Percentiles rank a stretch among this genome's conserved stretches.
phyloP scores from a whole-genome alignment of 2,888 invertebrate species.

The Caenorhabditis imperialis region DNA sequence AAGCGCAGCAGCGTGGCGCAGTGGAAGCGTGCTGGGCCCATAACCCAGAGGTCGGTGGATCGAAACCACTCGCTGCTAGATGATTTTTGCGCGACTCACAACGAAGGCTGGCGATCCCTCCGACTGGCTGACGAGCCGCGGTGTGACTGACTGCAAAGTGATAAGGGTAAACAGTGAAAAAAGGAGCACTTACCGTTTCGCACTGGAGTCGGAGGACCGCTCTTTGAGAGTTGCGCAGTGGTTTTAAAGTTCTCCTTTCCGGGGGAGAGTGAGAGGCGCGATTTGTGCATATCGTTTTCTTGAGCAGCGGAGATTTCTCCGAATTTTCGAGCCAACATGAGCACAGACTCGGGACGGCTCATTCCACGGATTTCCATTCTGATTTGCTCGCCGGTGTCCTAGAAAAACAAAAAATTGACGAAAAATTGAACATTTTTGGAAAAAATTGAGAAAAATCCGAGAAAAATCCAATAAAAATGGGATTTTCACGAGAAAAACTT shows the following conservation, averaged over 20 bases:
- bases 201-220: slow-evolving; percentile 49
- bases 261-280: slow-evolving; percentile 38
- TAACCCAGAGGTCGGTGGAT: slow-evolving; percentile 90
- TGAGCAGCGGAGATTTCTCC: slow-evolving; percentile 59
- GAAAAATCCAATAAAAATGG: too few species aligned
- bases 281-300: slow-evolving; percentile 62
- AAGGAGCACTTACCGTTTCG: slow-evolving; percentile 32
- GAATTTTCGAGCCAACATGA: slow-evolving; percentile 62
- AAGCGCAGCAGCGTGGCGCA: slow-evolving; percentile 67
- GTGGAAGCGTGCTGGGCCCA: slow-evolving; percentile 86
- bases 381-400: slow-evolving; percentile 60
- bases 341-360: slow-evolving; percentile 62
- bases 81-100: slow-evolving; percentile 39
- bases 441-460: slow-evolving; percentile 6
- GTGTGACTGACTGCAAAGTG: background rate
- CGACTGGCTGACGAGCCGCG: slow-evolving; percentile 21
- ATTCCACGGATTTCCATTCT: slow-evolving; percentile 59
- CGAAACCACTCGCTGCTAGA: slow-evolving; percentile 77
- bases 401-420: too few species aligned
- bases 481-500: too few species aligned
- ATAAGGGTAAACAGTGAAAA: slow-evolving; percentile 7
- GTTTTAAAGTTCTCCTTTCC: slow-evolving; percentile 53
- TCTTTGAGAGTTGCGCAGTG: slow-evolving; percentile 20
- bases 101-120: slow-evolving; percentile 48
- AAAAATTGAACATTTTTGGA: too few species aligned